Evolutionary conservation across 1,140 invertebrate genomes (phyloP).

Genomic region (Bombus pascuorum): DNA sequence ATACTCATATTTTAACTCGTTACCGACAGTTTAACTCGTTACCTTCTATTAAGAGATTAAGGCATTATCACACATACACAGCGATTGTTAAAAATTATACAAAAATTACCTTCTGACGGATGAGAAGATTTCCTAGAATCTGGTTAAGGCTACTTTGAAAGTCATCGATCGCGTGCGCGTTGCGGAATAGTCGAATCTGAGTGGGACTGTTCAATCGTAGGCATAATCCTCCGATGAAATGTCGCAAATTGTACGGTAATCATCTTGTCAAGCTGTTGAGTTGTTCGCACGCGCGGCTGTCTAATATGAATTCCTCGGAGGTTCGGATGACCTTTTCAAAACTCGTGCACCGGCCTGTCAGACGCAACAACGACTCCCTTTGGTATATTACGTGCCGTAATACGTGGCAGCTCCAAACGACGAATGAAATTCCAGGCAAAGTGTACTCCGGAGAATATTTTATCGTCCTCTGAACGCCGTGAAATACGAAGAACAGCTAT

Average conservation of each 20-base stretch:
- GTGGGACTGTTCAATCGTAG: conserved; percentile 11
- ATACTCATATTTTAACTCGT: no score
- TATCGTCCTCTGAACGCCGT: conserved; percentile 18
- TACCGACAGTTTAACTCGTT: not conserved
- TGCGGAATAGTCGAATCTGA: not conserved
- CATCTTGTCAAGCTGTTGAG: conserved; percentile 41
- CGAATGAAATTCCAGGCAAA: conserved; percentile 47
- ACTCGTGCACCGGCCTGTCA: not conserved
- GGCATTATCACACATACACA: not conserved
- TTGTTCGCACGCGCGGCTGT: not conserved
- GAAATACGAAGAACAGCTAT: conserved; percentile 35
- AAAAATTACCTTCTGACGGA: not conserved
- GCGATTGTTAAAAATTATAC: not conserved
- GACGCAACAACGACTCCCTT: conserved; percentile 49
- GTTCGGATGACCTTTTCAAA: conserved; percentile 13
- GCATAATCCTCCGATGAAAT: conserved; percentile 3
- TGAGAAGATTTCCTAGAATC: not conserved
- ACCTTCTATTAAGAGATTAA: not conserved
- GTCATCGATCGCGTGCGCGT: not conserved
- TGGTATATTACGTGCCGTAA: conserved; percentile 42
- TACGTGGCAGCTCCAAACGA: conserved; percentile 13
- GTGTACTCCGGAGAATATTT: conserved; percentile 42
- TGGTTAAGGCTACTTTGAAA: not conserved
- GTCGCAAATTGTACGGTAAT: conserved; percentile 46
- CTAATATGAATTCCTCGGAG: conserved; percentile 41